These are phyloP conservation scores for Perodicticus potto DNA, from an alignment of 2,797 vertebrate species.

Conservation along the genomic window DNA sequence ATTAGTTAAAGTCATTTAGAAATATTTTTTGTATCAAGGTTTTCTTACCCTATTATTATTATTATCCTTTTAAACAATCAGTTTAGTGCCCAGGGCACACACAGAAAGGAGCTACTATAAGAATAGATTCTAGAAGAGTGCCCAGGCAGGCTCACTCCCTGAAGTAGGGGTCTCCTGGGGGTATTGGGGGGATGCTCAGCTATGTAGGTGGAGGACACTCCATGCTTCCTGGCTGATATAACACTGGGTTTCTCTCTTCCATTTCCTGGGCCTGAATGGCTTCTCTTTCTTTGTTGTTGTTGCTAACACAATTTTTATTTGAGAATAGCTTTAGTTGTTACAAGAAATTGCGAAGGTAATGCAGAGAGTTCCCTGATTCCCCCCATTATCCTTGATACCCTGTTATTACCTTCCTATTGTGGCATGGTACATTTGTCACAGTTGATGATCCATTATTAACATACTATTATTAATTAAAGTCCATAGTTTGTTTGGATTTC, in stretches of 20 bases:
- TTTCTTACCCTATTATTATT: constrained; percentile 72
- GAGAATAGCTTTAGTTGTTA: constrained; percentile 7
- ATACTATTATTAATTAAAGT: neutral
- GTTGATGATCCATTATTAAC: neutral
- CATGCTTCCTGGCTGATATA: neutral
- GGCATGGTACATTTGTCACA: neutral
- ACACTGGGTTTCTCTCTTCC: neutral
- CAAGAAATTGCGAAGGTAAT: neutral
- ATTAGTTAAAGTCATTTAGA: constrained; percentile 81
- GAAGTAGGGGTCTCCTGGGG: neutral
- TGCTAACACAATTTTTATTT: neutral
- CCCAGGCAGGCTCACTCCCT: neutral
- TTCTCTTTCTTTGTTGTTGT: neutral
- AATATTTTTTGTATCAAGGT: constrained; percentile 65
- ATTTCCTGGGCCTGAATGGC: constrained; percentile 2
- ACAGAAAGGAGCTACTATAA: neutral
- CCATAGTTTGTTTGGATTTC: neutral
- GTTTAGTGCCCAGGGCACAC: constrained; percentile 58
- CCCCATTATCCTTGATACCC: neutral
- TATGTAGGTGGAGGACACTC: neutral
- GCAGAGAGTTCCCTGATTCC: neutral
- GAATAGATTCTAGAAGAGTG: constrained; percentile 34
- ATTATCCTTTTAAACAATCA: constrained; percentile 72
- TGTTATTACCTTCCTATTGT: neutral
- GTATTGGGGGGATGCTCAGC: neutral